Evolutionary conservation across 2,113 vertebrate genomes (phyloP).

Genomic region (Propithecus coquereli): DNA sequence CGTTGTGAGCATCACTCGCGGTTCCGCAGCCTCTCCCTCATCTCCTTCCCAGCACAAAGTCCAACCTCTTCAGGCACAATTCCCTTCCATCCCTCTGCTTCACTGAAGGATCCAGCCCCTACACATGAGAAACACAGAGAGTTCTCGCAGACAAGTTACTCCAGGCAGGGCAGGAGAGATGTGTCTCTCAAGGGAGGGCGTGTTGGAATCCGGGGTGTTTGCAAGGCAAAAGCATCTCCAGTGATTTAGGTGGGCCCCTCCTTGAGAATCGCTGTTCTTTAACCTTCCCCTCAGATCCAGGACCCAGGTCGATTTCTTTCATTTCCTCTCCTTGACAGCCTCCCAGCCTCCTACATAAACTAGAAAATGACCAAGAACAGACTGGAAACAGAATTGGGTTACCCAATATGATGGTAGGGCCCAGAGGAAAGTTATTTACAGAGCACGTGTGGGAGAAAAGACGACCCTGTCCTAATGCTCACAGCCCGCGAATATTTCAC

Average conservation of each 20-base stretch:
- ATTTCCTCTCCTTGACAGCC: neutral
- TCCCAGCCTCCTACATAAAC: neutral
- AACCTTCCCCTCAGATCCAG: neutral
- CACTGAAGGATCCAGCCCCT: neutral
- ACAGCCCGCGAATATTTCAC: neutral
- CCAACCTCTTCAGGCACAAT: neutral
- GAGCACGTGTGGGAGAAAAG: neutral
- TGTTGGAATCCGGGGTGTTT: neutral
- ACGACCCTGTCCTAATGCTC: neutral
- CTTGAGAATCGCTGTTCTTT: neutral
- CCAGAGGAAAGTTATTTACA: neutral
- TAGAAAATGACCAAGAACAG: neutral
- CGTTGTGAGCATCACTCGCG: no score
- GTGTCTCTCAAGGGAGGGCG: neutral
- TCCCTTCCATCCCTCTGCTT: neutral
- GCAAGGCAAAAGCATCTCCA: neutral
- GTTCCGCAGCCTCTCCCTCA: neutral
- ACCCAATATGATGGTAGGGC: neutral
- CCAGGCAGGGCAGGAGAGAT: neutral
- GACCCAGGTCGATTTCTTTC: neutral
- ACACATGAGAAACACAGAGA: neutral
- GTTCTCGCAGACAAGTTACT: neutral
- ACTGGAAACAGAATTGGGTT: neutral
- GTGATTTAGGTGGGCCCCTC: accelerated
- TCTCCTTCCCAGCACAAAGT: no score